These are phyloP conservation scores for Trididemnum nubilum DNA, from an alignment of 23 tunicate genomes.

Conservation along the genomic window DNA sequence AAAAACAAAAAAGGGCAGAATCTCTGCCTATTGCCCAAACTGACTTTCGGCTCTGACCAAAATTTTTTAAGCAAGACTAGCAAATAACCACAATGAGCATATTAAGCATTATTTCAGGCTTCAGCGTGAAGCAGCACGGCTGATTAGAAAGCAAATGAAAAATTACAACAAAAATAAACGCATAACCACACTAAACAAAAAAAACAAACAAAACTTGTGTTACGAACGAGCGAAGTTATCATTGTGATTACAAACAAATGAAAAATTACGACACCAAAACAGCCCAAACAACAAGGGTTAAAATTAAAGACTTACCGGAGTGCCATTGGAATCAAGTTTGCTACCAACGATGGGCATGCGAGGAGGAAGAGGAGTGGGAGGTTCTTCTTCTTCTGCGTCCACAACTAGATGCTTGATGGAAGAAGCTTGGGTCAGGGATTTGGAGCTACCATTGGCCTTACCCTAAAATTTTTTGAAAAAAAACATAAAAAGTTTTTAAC, in stretches of 20 bases:
- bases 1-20: too few relatives aligned
- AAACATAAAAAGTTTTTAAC: not conserved
- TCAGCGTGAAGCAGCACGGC: too few relatives aligned
- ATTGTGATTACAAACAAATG: too few relatives aligned
- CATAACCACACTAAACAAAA: too few relatives aligned
- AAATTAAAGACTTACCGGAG: not conserved
- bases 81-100: not conserved
- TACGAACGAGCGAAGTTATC: too few relatives aligned
- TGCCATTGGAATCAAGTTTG: slow-evolving; percentile 2
- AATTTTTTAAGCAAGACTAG: not conserved
- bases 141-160: too few relatives aligned
- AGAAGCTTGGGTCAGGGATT: slow-evolving; percentile 33
- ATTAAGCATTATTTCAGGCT: not conserved
- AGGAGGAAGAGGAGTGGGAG: slow-evolving; percentile 73
- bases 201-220: too few relatives aligned
- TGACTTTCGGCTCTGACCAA: too few relatives aligned
- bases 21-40: too few relatives aligned
- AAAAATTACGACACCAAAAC: too few relatives aligned
- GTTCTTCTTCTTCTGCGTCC: slow-evolving; percentile 55
- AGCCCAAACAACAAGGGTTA: too few relatives aligned
- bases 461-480: not conserved
- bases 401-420: slow-evolving; percentile 62
- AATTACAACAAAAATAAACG: too few relatives aligned
- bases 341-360: slow-evolving; percentile 78
- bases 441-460: slow-evolving; percentile 4